Conservation (phyloP, 2,113 vertebrate species). For the Lathamus discolor region DNA sequence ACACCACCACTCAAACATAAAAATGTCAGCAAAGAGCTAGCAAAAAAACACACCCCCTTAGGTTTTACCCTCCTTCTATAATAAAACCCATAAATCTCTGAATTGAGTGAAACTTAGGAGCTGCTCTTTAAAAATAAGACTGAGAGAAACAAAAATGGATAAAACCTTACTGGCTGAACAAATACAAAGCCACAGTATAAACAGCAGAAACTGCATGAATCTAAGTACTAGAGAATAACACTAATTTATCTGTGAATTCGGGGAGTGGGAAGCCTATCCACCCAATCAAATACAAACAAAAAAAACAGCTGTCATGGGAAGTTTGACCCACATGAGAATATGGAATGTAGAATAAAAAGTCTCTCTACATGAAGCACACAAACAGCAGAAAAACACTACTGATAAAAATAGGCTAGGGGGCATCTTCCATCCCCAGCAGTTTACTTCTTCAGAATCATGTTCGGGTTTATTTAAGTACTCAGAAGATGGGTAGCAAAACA, state of each 20-base stretch:
- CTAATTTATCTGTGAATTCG: not conserved
- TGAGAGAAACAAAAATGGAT: not conserved
- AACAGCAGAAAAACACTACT: not conserved
- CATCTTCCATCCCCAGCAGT: not conserved
- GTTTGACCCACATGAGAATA: not conserved
- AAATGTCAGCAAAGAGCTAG: not conserved
- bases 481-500: not conserved
- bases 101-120: not conserved
- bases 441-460: not conserved
- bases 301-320: not conserved
- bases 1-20: not conserved
- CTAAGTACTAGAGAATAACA: not conserved
- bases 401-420: not conserved
- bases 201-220: not conserved
- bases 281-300: not conserved
- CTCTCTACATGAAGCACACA: not conserved
- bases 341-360: not conserved
- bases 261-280: not conserved
- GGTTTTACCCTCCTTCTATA: not conserved
- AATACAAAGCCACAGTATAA: not conserved
- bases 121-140: not conserved
- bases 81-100: not conserved
- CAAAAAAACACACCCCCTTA: rapidly evolving
- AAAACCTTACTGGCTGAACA: not conserved
- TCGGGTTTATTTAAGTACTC: not conserved